phyloP scores from a whole-genome alignment of 1,140 invertebrate genomes.

The Drosophila rhopaloa region DNA sequence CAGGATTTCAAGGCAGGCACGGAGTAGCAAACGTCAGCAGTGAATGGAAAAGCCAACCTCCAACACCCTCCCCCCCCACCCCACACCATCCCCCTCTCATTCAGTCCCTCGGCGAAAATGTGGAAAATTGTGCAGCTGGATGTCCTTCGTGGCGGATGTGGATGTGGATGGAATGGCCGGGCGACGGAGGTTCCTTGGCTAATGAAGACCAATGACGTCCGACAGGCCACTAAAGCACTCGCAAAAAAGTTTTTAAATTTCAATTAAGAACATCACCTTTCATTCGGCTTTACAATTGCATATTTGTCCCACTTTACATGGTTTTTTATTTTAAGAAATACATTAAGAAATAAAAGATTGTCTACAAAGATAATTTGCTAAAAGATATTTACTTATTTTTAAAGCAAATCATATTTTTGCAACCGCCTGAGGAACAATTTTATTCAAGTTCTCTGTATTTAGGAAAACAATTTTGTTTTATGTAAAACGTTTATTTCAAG shows the following conservation, averaged over 20 bases:
- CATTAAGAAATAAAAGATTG: too few relatives aligned
- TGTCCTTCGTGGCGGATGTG: conserved; percentile 15
- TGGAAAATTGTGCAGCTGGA: conserved; percentile 13
- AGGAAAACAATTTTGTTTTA: too few relatives aligned
- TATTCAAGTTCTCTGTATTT: too few relatives aligned
- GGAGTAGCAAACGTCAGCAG: conserved; percentile 17
- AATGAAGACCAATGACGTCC: conserved; percentile 62
- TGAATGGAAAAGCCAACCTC: conserved; percentile 25
- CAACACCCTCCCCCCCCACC: neutral
- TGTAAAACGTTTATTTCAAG: neutral
- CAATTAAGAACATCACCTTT: neutral
- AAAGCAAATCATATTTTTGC: too few relatives aligned
- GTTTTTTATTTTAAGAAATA: too few relatives aligned
- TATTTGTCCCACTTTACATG: too few relatives aligned
- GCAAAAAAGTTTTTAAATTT: neutral
- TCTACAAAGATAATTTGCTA: too few relatives aligned
- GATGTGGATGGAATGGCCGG: conserved; percentile 2
- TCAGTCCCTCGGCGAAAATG: neutral
- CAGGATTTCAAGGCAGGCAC: conserved; percentile 58
- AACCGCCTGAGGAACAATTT: too few relatives aligned
- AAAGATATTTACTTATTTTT: too few relatives aligned
- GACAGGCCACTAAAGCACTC: conserved; percentile 2
- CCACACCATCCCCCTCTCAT: neutral
- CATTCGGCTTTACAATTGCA: too few relatives aligned
- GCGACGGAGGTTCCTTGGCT: conserved; percentile 21